Evolutionary conservation across 2,113 vertebrate genomes (phyloP), one percentile per base, ranked within the genome.

Genomic region (Sapajus apella): DNA sequence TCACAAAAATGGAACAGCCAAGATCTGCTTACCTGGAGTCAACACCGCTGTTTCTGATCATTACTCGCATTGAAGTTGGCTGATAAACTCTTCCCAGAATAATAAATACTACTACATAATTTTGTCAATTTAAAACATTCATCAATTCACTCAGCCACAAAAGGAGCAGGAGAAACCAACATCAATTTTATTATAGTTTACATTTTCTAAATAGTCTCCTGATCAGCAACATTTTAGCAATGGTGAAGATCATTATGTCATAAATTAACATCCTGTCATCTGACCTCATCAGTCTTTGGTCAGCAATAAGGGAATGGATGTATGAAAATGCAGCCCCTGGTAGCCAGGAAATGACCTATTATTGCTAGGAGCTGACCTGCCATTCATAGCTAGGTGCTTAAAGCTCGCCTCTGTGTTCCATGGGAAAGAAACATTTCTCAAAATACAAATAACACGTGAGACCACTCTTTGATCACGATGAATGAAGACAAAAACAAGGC

Each of bases 41-140:
- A 72, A 9, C 14, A 52, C 75, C 90, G 52, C 80, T 87, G 2
- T 87, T 64, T 75, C 72, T 88, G 55, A 82, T 86, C 92, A 95
- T 76, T 47, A 11, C 45, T 50, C 93, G 72, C 9, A 56, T 66
- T 84, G 20, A 92, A 70, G 47, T 72, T 92, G 88, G 88, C 85
- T 81, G 80, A 52, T 45, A 64, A 9, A 27, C 45, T n/a, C 50
- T 85, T 4, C 52, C n/a, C 37, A 76, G 72, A 92, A 77, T 77
- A 58, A 58, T 64, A 97, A 77, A 84, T 90, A 55, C 37, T 61
- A 68, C n/a, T 84, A 70, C 35, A 56, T 30, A 80, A 76, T n/a
- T 72, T 81, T 40, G 35, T 93, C 50, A 87, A 79, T 21, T 30
- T 27, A 2, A 4, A 75, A 25, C 13, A 58, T 85, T 66, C 73